Evolutionary conservation across 2,113 vertebrate genomes (phyloP), one percentile per base, ranked within the genome.

Genomic region (Rhinolophus sinicus): DNA sequence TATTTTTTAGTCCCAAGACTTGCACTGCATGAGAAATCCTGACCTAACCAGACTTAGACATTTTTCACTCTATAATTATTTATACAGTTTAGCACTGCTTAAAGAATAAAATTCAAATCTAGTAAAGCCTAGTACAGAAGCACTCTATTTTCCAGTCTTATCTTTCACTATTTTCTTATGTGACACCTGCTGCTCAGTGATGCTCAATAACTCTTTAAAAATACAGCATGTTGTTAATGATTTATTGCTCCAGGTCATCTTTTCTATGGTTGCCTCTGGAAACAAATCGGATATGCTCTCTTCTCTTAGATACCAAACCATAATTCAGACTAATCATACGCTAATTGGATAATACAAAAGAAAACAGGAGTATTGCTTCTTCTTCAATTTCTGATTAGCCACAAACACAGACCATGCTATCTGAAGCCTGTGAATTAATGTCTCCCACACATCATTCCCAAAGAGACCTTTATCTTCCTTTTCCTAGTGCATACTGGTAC

Each of bases 371-470:
- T 80, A 96, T 78, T 96, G 58, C 54, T 95, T 92, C 94, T 86
- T 75, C 75, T 97, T 94, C 75, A 88, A 73, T 95, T 97, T 97
- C 47, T 92, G 52, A 95, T 97, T 97, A 95, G 70, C 60, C 26
- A 80, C 24, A 97, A 90, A 95, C 84, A 92, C 24, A 96, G 84
- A 88, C 75, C 95, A 95, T 90, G 84, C 60, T 84, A 33, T 80
- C 65, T 64, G 50, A 72, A 77, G 50, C 85, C 80, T 88, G 54
- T 92, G 54, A 82, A 88, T 96, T 80, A 78, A 62, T 89, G 47
- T 52, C 60, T 84, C 65, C 22, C 60, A 69, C 28, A 92, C 47
- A 56, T 65, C 73, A 90, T 90, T 91, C 64, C 26, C 60, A 76
- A 86, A 96, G 26, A 93, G 70, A 54, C 22, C 30, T 81, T 93